These are phyloP conservation scores for Corythornis vintsioides DNA, from an alignment of 2,113 vertebrate genomes.

Conservation along the genomic window DNA sequence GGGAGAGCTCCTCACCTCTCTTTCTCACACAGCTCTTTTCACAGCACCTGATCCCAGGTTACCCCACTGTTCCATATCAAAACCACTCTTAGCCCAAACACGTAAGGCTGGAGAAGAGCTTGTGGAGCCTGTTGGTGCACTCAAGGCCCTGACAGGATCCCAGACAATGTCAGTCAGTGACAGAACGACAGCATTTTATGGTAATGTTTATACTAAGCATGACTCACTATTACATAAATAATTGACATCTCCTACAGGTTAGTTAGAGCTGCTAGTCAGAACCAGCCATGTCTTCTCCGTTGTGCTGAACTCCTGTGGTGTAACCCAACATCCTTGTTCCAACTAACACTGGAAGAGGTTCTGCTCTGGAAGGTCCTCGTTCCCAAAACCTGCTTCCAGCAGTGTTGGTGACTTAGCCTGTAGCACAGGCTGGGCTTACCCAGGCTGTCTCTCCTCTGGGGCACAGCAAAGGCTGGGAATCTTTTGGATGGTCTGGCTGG, in stretches of 20 bases:
- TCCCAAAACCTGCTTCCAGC: background rate
- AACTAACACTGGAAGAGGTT: background rate
- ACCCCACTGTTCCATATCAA: background rate
- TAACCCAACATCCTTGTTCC: background rate
- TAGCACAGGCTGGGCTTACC: constrained; percentile 41
- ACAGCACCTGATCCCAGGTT: background rate
- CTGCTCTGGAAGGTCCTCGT: background rate
- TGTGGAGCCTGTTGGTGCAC: background rate
- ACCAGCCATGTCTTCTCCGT: background rate
- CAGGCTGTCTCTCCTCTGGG: background rate
- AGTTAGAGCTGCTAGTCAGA: background rate
- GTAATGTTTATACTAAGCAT: background rate
- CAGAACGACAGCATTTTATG: background rate
- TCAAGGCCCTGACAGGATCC: background rate
- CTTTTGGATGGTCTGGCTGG: constrained; percentile 51
- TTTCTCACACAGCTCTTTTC: background rate
- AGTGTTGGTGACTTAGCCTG: background rate
- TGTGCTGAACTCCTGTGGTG: background rate
- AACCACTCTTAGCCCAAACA: fast-evolving
- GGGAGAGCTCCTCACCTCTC: background rate
- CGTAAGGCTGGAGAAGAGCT: background rate
- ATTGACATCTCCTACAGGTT: background rate
- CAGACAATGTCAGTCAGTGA: background rate
- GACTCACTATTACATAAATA: background rate
- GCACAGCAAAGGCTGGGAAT: constrained; percentile 57